Evolutionary conservation across 1,140 invertebrate genomes (phyloP), one percentile per base, ranked within the genome.

Genomic region (Mamestra configurata): DNA sequence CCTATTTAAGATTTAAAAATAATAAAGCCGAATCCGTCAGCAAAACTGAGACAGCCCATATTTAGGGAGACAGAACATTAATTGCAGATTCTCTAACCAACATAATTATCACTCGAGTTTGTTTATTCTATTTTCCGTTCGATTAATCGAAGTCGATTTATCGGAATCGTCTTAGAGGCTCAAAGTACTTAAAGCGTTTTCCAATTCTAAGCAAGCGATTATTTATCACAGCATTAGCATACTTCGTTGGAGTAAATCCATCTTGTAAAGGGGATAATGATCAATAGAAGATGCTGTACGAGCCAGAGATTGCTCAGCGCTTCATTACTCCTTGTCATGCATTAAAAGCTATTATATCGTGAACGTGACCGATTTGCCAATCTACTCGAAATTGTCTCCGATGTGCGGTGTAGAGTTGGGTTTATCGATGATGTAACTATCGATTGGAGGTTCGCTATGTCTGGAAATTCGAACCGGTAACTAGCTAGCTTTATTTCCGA

Each of bases 321-420:
- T 79, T 76, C 72, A 82, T 76, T 82, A 79, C 55, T 76, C 53
- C 37, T 68, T 79, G 72, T 77, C 46, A 76, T 79, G 77, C 57
- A 77, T 77, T 72, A 81, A 81, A 72, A 57, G 51, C 72, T 22
- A 76, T 61, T 75, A 76, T 77, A 77, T 82, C 37, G 72, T 27
- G 68, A 77, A 82, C 77, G 77, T 82, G 81, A 82, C 55, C 61
- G 55, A 73, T 55, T 79, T 79, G 59, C 80, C 66, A 78, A 77
- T 73, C 53, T 71, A 61, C 37, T 75, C 43, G 64, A 68, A 71
- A 70, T 77, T 77, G 73, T 61, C 66, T 49, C 13, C 59, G 43
- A 77, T 61, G 72, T 59, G 72, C 55, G 49, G 72, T 75, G 11
- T 37, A 75, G 31, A 55, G 31, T 43, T 75, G 37, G 35, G 31